Evolutionary conservation across 2,888 invertebrate species (phyloP), one percentile per base, ranked within the genome.

Genomic region (Allygus modestus): DNA sequence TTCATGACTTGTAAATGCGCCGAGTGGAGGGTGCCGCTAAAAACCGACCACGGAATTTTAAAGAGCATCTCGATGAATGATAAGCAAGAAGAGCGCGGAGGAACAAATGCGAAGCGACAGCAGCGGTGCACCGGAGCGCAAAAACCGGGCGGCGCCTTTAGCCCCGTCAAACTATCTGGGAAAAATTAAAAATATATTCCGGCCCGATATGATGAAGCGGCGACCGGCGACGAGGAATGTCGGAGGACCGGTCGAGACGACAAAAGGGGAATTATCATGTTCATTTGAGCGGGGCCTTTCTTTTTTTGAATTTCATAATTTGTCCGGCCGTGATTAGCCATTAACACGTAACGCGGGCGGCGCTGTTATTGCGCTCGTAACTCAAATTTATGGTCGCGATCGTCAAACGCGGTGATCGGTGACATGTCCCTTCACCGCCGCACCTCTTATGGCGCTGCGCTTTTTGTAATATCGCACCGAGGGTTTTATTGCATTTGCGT

Each of bases 121-220:
- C 41, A n/a, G 37, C 77, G 77, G 77, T 77, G 77, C 77, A 51
- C 9, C 69, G 46, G 69, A 41, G 69, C 46, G 69, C 69, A 82
- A 82, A 82, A 82, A 82, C 82, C 31, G 69, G 41, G 33, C 82
- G 82, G 73, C 43, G 51, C 51, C 82, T 77, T 77, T 69, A 69
- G 65, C 54, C 54, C 71, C 65, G 69, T 82, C 82, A 69, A 82
- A 82, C 82, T 82, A 82, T 82, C 69, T 11, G 71, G 65, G 82
- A 31, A 82, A 82, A 82, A 82, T 82, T 69, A 82, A 82, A 82
- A 82, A 73, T 82, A 82, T 82, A 82, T 82, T 69, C 73, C 31
- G 41, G 69, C 37, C 37, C 69, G 82, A 82, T 82, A 82, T 71
- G 82, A 82, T 51, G 41, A 28, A 37, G 20, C 41, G 31, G 65